phyloP scores from a whole-genome alignment of 2,113 vertebrate genomes.

The Leptobrachium leishanense region DNA sequence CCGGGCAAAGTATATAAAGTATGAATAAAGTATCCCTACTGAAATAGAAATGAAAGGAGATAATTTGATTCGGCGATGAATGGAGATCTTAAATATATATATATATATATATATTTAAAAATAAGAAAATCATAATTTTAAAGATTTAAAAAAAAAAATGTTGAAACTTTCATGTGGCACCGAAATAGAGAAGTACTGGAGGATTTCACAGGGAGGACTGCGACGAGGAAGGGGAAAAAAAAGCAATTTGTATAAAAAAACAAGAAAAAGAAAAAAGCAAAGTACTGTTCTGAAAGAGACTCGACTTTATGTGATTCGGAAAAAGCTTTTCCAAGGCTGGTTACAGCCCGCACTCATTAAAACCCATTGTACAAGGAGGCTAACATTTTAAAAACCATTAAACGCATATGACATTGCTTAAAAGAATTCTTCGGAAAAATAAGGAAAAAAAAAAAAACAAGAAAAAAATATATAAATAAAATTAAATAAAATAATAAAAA shows the following conservation, averaged over 20 bases:
- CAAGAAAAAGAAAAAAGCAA: background rate
- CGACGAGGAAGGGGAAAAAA: slow-evolving; percentile 15
- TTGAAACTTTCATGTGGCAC: slow-evolving; percentile 33
- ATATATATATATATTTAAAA: background rate
- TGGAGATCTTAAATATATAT: background rate
- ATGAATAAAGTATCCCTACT: slow-evolving; percentile 15
- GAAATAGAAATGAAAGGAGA: slow-evolving; percentile 38
- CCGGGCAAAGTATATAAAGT: slow-evolving; percentile 9
- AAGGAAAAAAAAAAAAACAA: too few relatives aligned
- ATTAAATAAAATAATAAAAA: too few relatives aligned
- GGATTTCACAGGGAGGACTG: background rate
- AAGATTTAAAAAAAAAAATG: slow-evolving; percentile 21
- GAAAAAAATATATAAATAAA: too few relatives aligned
- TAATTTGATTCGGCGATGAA: slow-evolving; percentile 30
- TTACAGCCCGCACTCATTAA: slow-evolving; percentile 37
- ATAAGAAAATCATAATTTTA: slow-evolving; percentile 5
- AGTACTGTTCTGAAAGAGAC: background rate
- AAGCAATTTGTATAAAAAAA: slow-evolving; percentile 25
- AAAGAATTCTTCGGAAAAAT: slow-evolving; percentile 41
- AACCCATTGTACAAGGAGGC: slow-evolving; percentile 24
- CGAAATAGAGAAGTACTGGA: slow-evolving; percentile 1
- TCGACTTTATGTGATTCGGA: slow-evolving; percentile 33
- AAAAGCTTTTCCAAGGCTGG: slow-evolving; percentile 3
- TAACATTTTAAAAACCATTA: slow-evolving; percentile 33
- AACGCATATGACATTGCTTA: slow-evolving; percentile 48